Evolutionary conservation across 2,797 vertebrate genomes (phyloP), one percentile per base, ranked within the genome.

Genomic region (Hemibagrus guttatus): DNA sequence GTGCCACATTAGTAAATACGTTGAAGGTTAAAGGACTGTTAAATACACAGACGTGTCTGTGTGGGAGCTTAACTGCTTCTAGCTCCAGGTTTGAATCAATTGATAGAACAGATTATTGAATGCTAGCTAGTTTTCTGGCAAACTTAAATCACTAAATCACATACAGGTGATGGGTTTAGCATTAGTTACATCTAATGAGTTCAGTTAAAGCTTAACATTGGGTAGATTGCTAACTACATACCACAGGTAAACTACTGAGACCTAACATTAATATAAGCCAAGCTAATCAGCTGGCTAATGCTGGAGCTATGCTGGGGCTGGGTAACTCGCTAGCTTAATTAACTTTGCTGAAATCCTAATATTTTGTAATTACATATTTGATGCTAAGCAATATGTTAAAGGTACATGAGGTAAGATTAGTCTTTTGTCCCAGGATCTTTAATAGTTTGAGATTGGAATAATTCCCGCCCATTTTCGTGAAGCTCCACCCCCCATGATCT

Each of bases 11-110:
- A n/a, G 28, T 39, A 39, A 59, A 66, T 59, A 49, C 61, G 59
- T 81, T 86, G 85, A 58, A 85, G 74, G 86, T 86, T 84, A 84
- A 87, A 84, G 85, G 88, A 87, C 91, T 92, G 91, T 91, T 93
- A 93, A 58, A 72, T 35, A 85, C 69, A 74, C 75, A 76, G 35
- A 61, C 35, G 59, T 11, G 28, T 26, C 61, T 66, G 80, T 82
- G 52, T 87, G 58, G 80, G 31, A 54, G 54, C 52, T 52, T 69
- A 31, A 54, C 46, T 16, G 72, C 46, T 66, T 66, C 26, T 52
- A 31, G 26, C 59, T n/a, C 2, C 79, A 49, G 58, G 39, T 49
- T 81, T 28, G 23, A n/a, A 31, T 79, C 59, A 5, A 28, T 3
- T 13, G 31, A 39, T 6, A 13, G 11, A 59, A 39, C 3, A 3